A percentile compares a stretch with the other conserved stretches of the same genome.
Evolutionary conservation across 2,113 vertebrate genomes (phyloP).

Genomic region (Burhinus oedicnemus): DNA sequence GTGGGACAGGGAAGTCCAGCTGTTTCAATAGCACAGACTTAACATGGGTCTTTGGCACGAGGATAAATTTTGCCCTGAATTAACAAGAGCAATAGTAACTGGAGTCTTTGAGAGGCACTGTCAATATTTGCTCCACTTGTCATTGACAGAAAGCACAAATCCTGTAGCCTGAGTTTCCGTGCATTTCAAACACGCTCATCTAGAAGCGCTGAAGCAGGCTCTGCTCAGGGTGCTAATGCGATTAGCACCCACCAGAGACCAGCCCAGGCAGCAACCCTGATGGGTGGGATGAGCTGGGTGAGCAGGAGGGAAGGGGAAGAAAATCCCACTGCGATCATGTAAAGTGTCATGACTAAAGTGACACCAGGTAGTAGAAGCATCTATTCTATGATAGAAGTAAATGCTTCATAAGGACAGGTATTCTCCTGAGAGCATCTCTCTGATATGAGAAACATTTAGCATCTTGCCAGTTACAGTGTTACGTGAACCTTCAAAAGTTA

Average conservation of each 20-base stretch:
- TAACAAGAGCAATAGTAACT: constrained; percentile 48
- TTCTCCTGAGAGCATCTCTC: not conserved
- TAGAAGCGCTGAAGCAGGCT: not conserved
- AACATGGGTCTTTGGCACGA: not conserved
- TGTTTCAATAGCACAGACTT: not conserved
- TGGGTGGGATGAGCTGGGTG: not conserved
- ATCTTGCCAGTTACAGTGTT: not conserved
- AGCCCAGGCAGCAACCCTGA: not conserved
- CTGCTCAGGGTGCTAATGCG: not conserved
- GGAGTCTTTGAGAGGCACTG: constrained; percentile 50
- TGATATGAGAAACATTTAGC: not conserved
- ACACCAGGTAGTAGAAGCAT: not conserved
- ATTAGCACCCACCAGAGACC: not conserved
- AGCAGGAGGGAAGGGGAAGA: not conserved
- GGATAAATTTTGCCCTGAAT: constrained; percentile 52
- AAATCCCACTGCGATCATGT: not conserved
- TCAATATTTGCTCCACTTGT: constrained; percentile 62
- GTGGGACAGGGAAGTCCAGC: not conserved
- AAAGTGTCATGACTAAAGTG: not conserved
- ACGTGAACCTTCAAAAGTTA: not conserved
- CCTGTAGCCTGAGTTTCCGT: not conserved
- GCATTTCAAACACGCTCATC: not conserved
- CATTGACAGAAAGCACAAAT: constrained; percentile 37
- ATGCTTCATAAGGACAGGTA: not conserved
- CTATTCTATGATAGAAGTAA: not conserved